A percentile compares a stretch with the other conserved stretches of the same genome.
Conservation (phyloP, 2,888 invertebrate species). For the Metacarcinus magister region DNA sequence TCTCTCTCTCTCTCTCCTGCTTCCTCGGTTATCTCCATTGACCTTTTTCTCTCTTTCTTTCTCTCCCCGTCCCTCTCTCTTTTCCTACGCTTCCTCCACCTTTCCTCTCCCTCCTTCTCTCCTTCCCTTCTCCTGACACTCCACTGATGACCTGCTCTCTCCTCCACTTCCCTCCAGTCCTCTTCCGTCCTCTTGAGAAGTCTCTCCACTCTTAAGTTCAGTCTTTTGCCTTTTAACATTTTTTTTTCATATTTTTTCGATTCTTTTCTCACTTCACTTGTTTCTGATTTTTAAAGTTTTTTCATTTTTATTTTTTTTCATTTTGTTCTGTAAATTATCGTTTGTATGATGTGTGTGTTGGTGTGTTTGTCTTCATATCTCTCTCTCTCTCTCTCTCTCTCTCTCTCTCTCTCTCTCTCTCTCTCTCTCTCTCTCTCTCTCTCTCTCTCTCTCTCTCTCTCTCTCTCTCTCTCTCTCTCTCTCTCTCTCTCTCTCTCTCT, state of each 20-base stretch:
- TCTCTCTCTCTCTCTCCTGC: not conserved
- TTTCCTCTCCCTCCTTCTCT: not conserved
- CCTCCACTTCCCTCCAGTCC: not conserved
- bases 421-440: constrained; percentile 43
- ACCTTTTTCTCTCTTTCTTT: not conserved
- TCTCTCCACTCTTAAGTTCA: not conserved
- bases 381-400: constrained; percentile 33
- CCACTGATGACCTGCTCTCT: not conserved
- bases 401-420: constrained; percentile 52
- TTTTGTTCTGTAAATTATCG: not conserved
- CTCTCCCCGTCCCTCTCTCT: not conserved
- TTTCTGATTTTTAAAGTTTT: not conserved
- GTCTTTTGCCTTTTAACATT: not conserved
- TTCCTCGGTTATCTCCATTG: not conserved
- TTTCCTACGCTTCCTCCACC: not conserved
- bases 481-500: constrained; percentile 57
- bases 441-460: constrained; percentile 59
- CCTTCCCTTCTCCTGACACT: not conserved
- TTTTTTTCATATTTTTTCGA: not conserved
- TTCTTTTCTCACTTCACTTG: not conserved
- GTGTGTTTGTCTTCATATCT: not conserved
- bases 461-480: constrained; percentile 56
- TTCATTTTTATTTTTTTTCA: not conserved
- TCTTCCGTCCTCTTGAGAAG: not conserved
- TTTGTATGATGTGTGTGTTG: not conserved